These are phyloP conservation scores for Acanthiza pusilla DNA, from an alignment of 2,797 vertebrate species.

Conservation along the genomic window DNA sequence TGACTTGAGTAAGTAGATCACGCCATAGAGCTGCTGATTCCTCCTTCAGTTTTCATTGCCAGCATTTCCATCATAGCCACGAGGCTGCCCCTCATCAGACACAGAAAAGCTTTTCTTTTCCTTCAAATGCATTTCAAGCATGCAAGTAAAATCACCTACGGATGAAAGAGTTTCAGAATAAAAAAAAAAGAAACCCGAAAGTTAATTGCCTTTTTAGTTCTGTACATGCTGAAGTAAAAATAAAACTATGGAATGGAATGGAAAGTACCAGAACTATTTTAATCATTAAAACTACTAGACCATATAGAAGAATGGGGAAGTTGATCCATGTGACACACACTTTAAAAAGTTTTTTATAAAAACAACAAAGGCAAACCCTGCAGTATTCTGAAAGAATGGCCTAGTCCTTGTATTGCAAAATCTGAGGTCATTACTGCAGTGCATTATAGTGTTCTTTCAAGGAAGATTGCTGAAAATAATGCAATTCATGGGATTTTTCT, in stretches of 20 bases:
- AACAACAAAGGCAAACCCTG: not conserved
- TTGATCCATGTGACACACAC: slow-evolving; percentile 31
- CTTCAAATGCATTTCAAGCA: not conserved
- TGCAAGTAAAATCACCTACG: not conserved
- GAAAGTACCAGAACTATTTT: slow-evolving; percentile 59
- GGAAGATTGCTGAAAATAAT: not conserved
- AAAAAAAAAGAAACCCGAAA: not conserved
- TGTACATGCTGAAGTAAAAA: slow-evolving; percentile 25
- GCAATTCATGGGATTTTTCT: not conserved
- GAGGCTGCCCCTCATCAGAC: not conserved
- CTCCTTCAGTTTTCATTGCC: not conserved
- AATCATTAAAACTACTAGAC: slow-evolving; percentile 52
- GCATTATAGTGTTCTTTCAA: not conserved
- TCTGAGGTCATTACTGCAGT: not conserved
- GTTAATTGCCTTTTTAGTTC: slow-evolving; percentile 30
- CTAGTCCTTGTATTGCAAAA: not conserved
- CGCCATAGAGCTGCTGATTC: not conserved
- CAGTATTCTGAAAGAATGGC: not conserved
- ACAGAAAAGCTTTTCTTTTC: not conserved
- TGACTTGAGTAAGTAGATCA: not conserved
- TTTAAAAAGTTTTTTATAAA: not conserved
- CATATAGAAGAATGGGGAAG: slow-evolving; percentile 53
- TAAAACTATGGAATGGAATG: slow-evolving; percentile 58
- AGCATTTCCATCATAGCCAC: not conserved
- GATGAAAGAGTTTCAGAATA: not conserved